Base-by-base conservation (phyloP, 2,113 vertebrate species). In the Mormyrus lacerda region DNA sequence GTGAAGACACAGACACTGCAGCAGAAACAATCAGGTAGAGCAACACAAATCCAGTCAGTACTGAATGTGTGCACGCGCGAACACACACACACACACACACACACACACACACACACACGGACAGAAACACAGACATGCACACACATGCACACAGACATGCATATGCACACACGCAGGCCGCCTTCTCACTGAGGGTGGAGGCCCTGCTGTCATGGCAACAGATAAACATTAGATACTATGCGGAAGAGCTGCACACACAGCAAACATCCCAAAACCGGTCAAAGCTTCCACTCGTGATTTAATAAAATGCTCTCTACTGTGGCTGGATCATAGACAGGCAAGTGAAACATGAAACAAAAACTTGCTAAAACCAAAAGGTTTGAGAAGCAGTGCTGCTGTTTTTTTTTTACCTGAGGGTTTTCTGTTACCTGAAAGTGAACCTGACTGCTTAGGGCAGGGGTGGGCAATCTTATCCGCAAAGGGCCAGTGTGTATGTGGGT, bases 151-250 rank as follows among this genome's bases (percentile, higher is more conserved):
- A n/a, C 1, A 47, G 19, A 50, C 10, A 50, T 10, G 10, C 48
- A 50, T 0, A 13, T 2, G 10, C 21, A 61, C 24, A 27, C 31
- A 82, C 19, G 8, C 27, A 69, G n/a, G 10, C 61, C 3, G 10
- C 42, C 35, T 82, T 85, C 47, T 85, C 47, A 47, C 47, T 85
- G 84, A 31, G 84, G 84, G 84, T 85, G 84, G 84, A 85, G 45
- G 3, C 21, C n/a, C 84, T 85, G 85, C 10, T 53, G 48, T 39
- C 65, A 79, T 51, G 45, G 65, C 21, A 51, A 53, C 85, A 76
- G 27, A n/a, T 50, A 88, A 76, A 88, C 87, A 88, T 61, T 44
- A 50, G 31, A 51, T 58, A 44, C 9, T 88, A 35, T 45, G 42
- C 17, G 24, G 53, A 88, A 65, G 58, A n/a, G 42, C 44, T 69